Conservation (phyloP, 2,113 vertebrate genomes). For the Anser cygnoides region DNA sequence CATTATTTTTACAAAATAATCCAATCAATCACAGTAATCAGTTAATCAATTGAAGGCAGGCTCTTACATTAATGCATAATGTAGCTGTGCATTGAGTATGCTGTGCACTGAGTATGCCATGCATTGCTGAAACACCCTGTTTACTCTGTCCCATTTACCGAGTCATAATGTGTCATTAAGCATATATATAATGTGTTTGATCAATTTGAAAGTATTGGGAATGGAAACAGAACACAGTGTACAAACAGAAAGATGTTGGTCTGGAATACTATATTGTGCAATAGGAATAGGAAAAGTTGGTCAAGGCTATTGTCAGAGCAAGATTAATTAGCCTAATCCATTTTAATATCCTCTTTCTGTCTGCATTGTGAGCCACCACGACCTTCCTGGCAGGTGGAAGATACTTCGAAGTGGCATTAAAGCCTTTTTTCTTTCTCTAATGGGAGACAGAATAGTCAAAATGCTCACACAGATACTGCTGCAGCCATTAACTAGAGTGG, state of each 20-base stretch:
- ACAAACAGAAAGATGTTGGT: conserved; percentile 60
- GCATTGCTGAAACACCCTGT: conserved; percentile 71
- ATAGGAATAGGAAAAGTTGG: conserved; percentile 69
- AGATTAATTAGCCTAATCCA: conserved; percentile 89
- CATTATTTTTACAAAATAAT: conserved; percentile 78
- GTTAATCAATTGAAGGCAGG: conserved; percentile 76
- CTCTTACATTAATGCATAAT: conserved; percentile 67
- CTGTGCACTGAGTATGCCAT: conserved; percentile 69
- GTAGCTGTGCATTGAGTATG: conserved; percentile 59
- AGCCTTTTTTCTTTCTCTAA: conserved; percentile 73
- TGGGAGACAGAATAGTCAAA: conserved; percentile 79
- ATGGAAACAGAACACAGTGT: conserved; percentile 49
- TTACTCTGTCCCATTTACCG: conserved; percentile 66
- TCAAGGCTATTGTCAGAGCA: conserved; percentile 71
- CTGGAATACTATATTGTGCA: conserved; percentile 36
- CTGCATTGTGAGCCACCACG: conserved; percentile 69
- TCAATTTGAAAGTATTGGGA: conserved; percentile 51
- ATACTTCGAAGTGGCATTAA: conserved; percentile 75
- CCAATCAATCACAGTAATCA: conserved; percentile 80
- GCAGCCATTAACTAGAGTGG: conserved; percentile 76
- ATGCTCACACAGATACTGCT: conserved; percentile 68
- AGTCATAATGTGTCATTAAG: conserved; percentile 67
- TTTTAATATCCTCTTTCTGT: conserved; percentile 85
- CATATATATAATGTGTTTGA: conserved; percentile 64
- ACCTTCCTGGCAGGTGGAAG: conserved; percentile 85